Evolutionary conservation across 2,113 vertebrate genomes (phyloP).

Genomic region (Cephalopholis sonnerati): DNA sequence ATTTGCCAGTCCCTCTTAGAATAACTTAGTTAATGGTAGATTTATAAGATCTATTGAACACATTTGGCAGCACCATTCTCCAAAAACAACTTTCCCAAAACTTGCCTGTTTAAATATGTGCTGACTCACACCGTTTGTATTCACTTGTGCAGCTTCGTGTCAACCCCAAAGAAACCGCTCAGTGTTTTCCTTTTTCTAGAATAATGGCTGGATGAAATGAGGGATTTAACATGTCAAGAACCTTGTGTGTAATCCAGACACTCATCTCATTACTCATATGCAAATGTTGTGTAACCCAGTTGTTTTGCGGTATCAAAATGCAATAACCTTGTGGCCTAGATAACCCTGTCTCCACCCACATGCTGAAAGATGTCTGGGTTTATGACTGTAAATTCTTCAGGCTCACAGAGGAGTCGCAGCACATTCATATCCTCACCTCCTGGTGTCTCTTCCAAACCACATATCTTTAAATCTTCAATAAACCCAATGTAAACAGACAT

Average conservation of each 20-base stretch:
- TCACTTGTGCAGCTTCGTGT: not conserved
- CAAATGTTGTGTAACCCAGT: constrained; percentile 46
- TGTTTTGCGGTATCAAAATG: constrained; percentile 40
- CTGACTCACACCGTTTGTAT: not conserved
- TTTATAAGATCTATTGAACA: constrained; percentile 2
- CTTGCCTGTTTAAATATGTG: not conserved
- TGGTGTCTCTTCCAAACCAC: constrained; percentile 2
- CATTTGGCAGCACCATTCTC: not conserved
- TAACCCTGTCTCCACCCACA: constrained; percentile 36
- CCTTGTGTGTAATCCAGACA: constrained; percentile 7
- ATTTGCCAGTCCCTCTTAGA: not conserved
- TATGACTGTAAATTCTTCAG: not conserved
- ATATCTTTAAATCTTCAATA: not conserved
- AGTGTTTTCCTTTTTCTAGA: not conserved
- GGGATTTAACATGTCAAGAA: constrained; percentile 1
- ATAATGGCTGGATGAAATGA: not conserved
- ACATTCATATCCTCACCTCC: not conserved
- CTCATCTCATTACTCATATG: constrained; percentile 30
- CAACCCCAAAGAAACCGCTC: not conserved
- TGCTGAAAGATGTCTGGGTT: constrained; percentile 8
- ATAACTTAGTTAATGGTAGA: not conserved
- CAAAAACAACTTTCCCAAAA: not conserved
- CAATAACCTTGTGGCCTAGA: constrained; percentile 33
- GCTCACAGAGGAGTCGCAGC: not conserved
- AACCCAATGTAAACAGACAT: constrained; percentile 1